These are phyloP conservation scores for Pasiphila rectangulata DNA, from an alignment of 2,888 invertebrate genomes.

Conservation along the genomic window DNA sequence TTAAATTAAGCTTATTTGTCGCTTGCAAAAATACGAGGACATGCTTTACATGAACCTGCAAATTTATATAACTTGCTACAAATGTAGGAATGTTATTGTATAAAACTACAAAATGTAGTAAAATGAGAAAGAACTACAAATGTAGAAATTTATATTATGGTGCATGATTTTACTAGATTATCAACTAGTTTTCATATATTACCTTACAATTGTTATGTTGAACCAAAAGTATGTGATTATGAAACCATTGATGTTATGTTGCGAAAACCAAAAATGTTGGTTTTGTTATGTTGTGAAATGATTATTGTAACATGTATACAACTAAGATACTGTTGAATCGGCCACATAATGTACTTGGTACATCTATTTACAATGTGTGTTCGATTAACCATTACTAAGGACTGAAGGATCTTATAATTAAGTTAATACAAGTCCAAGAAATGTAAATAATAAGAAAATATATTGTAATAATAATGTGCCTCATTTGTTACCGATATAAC, in stretches of 20 bases:
- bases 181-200: slow-evolving; percentile 31
- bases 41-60: slow-evolving; percentile 6
- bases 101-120: slow-evolving; percentile 11
- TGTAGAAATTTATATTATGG: slow-evolving; percentile 20
- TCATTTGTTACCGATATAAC: slow-evolving; percentile 75
- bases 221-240: slow-evolving; percentile 63
- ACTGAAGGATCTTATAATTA: slow-evolving; percentile 52
- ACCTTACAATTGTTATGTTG: slow-evolving; percentile 33
- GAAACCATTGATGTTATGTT: slow-evolving; percentile 72
- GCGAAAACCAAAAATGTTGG: slow-evolving; percentile 63
- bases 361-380: slow-evolving; percentile 8
- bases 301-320: slow-evolving; percentile 32
- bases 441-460: slow-evolving; percentile 44
- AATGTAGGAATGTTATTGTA: slow-evolving; percentile 2
- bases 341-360: slow-evolving; percentile 4
- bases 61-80: slow-evolving; percentile 6
- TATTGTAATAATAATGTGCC: slow-evolving; percentile 70
- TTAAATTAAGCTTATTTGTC: slow-evolving; percentile 49
- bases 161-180: slow-evolving; percentile 18
- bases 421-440: slow-evolving; percentile 49
- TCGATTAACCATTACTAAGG: slow-evolving; percentile 34
- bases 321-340: slow-evolving; percentile 22
- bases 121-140: slow-evolving; percentile 4
- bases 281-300: slow-evolving; percentile 57
- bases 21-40: slow-evolving; percentile 9